phyloP scores from a whole-genome alignment of 92 coral and sea anemone species.

The Zoanthus gigantus region DNA sequence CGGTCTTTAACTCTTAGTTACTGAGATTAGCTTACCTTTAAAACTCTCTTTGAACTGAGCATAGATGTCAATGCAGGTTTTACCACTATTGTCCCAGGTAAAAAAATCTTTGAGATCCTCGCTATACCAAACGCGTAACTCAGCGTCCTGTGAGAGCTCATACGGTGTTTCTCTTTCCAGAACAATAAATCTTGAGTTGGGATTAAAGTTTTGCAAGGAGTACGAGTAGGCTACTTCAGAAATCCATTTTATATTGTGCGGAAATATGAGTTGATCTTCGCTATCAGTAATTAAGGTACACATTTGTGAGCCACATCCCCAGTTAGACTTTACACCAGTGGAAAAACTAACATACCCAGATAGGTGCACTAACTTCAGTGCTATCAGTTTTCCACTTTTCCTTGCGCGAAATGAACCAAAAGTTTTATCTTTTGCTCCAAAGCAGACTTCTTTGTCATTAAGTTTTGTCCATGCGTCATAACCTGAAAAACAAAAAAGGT shows the following conservation, averaged over 20 bases:
- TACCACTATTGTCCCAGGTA: not conserved
- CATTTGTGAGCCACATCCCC: not conserved
- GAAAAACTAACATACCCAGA: not conserved
- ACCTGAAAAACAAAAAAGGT: not conserved
- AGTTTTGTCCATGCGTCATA: constrained; percentile 11
- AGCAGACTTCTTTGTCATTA: constrained; percentile 12
- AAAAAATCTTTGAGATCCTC: not conserved
- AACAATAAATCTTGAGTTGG: constrained; percentile 6
- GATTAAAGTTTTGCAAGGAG: not conserved
- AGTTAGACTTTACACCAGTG: not conserved
- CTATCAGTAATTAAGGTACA: not conserved
- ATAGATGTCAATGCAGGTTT: constrained; percentile 12
- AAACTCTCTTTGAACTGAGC: not conserved
- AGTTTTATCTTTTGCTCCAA: not conserved
- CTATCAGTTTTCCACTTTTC: constrained; percentile 8
- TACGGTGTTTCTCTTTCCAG: constrained; percentile 8
- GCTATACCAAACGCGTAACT: constrained; percentile 17
- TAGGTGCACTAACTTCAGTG: constrained; percentile 11
- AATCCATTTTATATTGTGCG: not conserved
- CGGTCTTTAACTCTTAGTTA: no score
- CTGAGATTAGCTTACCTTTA: not conserved
- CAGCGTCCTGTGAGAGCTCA: not conserved
- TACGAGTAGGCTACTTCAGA: not conserved
- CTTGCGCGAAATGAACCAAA: constrained; percentile 22
- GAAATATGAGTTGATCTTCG: not conserved